Base-by-base conservation (phyloP, 1,140 invertebrate genomes). In the Bursaphelenchus mucronatus region DNA sequence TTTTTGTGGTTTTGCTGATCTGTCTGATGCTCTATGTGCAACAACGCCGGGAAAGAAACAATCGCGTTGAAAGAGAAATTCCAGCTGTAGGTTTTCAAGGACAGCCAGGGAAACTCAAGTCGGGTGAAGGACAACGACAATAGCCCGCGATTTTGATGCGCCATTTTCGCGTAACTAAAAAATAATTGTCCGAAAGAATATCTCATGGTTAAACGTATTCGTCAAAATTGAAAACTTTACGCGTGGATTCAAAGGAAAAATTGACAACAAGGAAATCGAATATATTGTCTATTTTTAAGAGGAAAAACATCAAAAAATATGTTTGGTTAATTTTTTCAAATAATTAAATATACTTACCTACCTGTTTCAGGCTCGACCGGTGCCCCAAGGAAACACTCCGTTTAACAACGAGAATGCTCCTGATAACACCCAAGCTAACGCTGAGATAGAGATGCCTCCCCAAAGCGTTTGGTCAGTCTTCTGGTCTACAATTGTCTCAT, bases 21-120 rank as follows among this genome's bases (percentile, higher is more conserved):
- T 64, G 56, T 40, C 43, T 64, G 15, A 21, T 64, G 51, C 61
- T 52, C 53, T 64, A 63, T 57, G 62, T 63, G 8, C 62, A 61
- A 39, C 46, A 52, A 55, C 55, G 51, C 3, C 19, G 63, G 13
- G 63, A 64, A 51, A 52, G 50, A 4, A 43, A 64, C 15, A 64
- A 64, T 61, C 50, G 41, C 11, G 30, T 30, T 30, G 30, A 30
- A 30, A 30, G 30, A 30, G 30, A 30, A 30, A 30, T 30, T 30
- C 30, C 30, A 30, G 30, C 30, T 30, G 30, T 30, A 41, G 39
- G 8, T 40, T 44, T 40, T 40, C 55, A 11, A 44, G 40, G 5
- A 41, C 40, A 44, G 40, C 3, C 57, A 9, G 21, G 40, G 57
- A 11, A n/a, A 21, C 19, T 45, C 57, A 50, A 39, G 45, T 44